A percentile compares a stretch with the other conserved stretches of the same genome.
These are phyloP conservation scores for Lichenostomus cassidix DNA, from an alignment of 2,113 vertebrate genomes.

Conservation along the genomic window DNA sequence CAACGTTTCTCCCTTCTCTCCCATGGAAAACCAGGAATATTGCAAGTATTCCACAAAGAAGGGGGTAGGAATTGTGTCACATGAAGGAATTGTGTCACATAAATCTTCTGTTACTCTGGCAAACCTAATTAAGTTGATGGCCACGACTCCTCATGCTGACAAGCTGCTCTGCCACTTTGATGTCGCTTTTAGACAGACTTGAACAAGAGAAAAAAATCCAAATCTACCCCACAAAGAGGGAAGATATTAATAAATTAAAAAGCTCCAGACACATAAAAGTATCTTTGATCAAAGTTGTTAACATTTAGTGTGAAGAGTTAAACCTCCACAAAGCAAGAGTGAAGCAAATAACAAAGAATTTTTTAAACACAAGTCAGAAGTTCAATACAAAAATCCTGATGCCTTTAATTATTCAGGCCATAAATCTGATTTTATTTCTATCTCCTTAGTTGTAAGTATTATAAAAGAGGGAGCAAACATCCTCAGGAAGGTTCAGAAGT, in stretches of 20 bases:
- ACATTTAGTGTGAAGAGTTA: background rate
- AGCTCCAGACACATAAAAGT: slow-evolving; percentile 27
- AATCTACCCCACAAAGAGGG: background rate
- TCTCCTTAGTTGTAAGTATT: background rate
- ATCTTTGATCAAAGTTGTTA: slow-evolving; percentile 32
- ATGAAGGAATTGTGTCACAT: background rate
- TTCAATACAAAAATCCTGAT: background rate
- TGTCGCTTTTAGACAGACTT: background rate
- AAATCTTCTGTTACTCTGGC: background rate
- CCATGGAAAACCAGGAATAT: fast-evolving
- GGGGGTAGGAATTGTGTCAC: no score
- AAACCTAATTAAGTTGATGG: background rate
- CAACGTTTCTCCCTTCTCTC: background rate
- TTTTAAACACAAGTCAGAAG: background rate
- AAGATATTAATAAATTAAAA: background rate
- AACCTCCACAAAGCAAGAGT: background rate
- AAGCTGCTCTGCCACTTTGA: background rate
- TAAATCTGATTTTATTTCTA: background rate
- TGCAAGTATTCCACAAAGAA: background rate
- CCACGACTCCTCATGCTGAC: background rate
- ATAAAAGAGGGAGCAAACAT: background rate
- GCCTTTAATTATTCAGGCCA: background rate
- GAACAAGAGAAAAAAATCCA: background rate
- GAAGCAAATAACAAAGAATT: background rate
- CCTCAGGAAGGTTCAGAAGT: background rate